A percentile compares a stretch with the other conserved stretches of the same genome.
phyloP scores from a whole-genome alignment of 2,797 vertebrate species.

The Todus mexicanus region DNA sequence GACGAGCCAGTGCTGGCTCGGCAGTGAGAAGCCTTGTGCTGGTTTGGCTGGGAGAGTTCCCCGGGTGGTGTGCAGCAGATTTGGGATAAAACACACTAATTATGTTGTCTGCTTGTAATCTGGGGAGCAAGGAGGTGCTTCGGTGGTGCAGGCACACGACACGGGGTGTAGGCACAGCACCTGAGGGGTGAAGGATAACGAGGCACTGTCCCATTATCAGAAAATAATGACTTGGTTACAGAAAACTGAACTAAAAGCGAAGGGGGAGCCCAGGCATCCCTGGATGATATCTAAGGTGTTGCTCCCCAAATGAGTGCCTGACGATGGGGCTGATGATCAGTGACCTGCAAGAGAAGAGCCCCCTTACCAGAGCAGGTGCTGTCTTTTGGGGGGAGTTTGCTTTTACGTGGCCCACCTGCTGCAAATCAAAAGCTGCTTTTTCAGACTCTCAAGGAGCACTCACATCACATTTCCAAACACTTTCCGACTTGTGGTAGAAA shows the following conservation, averaged over 20 bases:
- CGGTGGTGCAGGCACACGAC: rapidly evolving
- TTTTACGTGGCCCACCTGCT: rapidly evolving
- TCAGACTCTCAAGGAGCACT: neutral
- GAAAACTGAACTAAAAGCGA: neutral
- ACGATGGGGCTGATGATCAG: rapidly evolving
- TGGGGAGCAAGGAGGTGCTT: neutral
- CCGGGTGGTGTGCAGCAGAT: neutral
- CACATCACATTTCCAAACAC: neutral
- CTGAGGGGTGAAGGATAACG: neutral
- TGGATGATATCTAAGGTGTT: neutral
- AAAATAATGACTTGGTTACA: neutral
- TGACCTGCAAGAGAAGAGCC: neutral
- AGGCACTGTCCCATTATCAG: rapidly evolving
- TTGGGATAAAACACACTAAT: neutral
- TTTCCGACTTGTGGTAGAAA: neutral
- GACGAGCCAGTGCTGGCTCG: neutral
- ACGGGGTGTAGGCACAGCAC: neutral
- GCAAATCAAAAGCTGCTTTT: neutral
- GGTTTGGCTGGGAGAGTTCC: neutral
- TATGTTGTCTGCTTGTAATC: neutral
- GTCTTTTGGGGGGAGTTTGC: neutral
- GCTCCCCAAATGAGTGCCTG: neutral
- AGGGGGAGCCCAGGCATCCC: neutral
- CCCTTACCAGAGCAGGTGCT: neutral
- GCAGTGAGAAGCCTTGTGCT: neutral